Base-by-base conservation (phyloP, 1,140 invertebrate species). In the Rhynchophorus ferrugineus region DNA sequence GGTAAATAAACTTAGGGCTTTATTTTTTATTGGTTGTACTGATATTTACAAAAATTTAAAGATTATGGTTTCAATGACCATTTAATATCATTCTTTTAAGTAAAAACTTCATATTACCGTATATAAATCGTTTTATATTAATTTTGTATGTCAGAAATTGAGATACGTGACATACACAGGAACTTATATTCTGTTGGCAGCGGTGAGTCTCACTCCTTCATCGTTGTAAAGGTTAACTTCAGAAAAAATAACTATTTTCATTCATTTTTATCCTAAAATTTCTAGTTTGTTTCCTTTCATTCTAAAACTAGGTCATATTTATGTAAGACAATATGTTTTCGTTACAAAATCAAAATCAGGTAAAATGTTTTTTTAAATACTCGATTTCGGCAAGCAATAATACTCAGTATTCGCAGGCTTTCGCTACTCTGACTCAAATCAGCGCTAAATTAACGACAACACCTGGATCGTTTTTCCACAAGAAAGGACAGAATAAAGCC, bases 291-390 rank as follows among this genome's bases (percentile, higher is more conserved):
- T 24, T 33, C 7, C n/a, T 53, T 41, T 45, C 43, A 39, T 18
- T 1, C 17, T 18, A 17, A 45, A n/a, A 17, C 8, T 2, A 22
- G 1, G 18, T 17, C 18, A 14, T 21, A 47, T 54, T 54, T 47
- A 54, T 54, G 52, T 54, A 44, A 54, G 2, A 44, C 44, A 42
- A 14, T 7, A 70, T 70, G 68, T 70, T 69, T 54, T 64, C 68
- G 41, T 49, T 68, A 37, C 68, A 70, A 58, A 69, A 70, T 55
- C 68, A 69, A 58, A 70, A 70, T 59, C 68, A 70, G 61, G 68
- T 69, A 62, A 56, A 53, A 29, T 17, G 13, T 11, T 33, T 42
- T 11, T 9, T 19, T 17, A 20, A 22, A 13, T 3, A 35, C 11
- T 29, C 8, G 9, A 14, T 59, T 47, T 37, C 7, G 14, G 17